Conservation (phyloP, 2,797 vertebrate species). For the Hydrolagus colliei region DNA sequence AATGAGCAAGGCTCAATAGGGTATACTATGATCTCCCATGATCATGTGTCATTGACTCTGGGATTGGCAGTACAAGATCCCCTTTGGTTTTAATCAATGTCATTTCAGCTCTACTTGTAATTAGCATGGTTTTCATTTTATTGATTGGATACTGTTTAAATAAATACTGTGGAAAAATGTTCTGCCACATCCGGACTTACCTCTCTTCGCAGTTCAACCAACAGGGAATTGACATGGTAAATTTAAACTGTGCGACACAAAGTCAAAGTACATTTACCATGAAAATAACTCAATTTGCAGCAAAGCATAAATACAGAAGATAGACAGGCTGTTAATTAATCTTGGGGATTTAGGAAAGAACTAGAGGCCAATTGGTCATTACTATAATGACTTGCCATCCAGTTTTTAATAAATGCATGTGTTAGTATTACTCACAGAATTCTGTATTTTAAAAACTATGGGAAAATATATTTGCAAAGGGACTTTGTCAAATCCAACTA, state of each 20-base stretch:
- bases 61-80: neutral
- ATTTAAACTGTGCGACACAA: neutral
- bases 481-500: neutral
- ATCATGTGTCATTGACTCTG: neutral
- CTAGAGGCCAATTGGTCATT: neutral
- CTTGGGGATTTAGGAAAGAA: neutral
- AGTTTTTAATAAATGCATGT: neutral
- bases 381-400: too few relatives aligned
- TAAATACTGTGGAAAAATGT: too few relatives aligned
- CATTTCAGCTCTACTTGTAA: neutral
- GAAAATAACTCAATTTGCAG: neutral
- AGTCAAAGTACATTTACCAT: too few relatives aligned
- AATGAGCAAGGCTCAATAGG: neutral
- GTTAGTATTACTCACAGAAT: neutral
- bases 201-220: too few relatives aligned
- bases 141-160: neutral
- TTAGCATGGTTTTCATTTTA: neutral
- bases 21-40: neutral
- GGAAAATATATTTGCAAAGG: neutral
- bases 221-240: neutral
- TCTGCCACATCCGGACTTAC: too few relatives aligned
- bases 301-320: neutral
- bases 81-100: neutral
- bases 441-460: constrained; percentile 1
- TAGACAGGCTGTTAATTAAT: neutral